Base-by-base conservation (phyloP, 2,888 invertebrate genomes). In the Physocephala rufipes region DNA sequence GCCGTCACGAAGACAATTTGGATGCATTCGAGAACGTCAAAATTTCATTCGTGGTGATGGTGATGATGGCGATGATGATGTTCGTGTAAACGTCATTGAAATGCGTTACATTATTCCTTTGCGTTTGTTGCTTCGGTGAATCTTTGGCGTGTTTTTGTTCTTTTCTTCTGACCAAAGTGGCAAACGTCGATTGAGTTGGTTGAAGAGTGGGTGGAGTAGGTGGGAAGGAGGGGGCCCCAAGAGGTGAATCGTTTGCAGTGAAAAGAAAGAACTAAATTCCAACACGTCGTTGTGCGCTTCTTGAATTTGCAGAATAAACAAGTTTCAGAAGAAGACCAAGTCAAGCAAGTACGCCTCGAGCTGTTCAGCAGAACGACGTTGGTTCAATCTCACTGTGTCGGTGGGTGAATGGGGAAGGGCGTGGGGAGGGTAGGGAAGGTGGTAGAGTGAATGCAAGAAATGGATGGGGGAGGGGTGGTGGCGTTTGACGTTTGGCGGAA, bases 31-130 rank as follows among this genome's bases (percentile, higher is more conserved):
- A n/a, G n/a, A n/a, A 62, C 53, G 62, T 69, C 62, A 63, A 69
- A 63, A 63, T 24, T 21, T 45, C 63, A 43, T 70, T 30, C 26
- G 45, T 43, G 36, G 45, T 43, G 19, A 21, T 36, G 36, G 36
- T 9, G 36, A 36, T 36, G 36, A 36, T 36, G 36, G 9, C 9
- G 36, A 36, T 47, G 21, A 63, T 21, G 16, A 30, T 28, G 24
- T 64, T 47, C 55, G 67, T 61, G 36, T 36, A 55, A 66, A 72
- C 69, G 72, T 72, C 72, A 72, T 72, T 66, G 65, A 72, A 62
- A n/a, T n/a, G n/a, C 45, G 72, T 49, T 68, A 53, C 49, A 28
- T 66, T 62, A 61, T 43, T 43, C n/a, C 66, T 59, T 55, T 36
- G 36, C 5, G 36, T 36, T 36, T 45, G 43, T 53, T 45, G 16